phyloP scores from a whole-genome alignment of 2,113 vertebrate species.

The Leucopternis melanops region DNA sequence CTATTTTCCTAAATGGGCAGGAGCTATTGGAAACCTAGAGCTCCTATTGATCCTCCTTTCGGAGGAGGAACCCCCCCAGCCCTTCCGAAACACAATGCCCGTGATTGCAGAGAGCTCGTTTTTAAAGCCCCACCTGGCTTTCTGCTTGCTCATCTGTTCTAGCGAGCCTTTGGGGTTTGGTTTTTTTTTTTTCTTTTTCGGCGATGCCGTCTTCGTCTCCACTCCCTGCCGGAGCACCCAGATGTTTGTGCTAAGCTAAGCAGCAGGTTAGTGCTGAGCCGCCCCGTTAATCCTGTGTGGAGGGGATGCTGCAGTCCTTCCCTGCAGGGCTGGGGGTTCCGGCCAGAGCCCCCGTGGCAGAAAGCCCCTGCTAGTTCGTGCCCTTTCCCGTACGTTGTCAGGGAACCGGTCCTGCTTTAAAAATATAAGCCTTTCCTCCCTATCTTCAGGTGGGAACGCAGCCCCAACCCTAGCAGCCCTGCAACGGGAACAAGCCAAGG shows the following conservation, averaged over 20 bases:
- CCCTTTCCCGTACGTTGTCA: fast-evolving
- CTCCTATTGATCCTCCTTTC: neutral
- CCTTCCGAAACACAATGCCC: neutral
- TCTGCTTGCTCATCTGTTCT: neutral
- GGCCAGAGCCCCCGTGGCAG: fast-evolving
- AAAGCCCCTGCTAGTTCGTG: neutral
- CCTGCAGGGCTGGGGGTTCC: neutral
- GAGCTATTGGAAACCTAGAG: neutral
- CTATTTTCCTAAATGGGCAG: neutral
- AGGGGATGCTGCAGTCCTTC: neutral
- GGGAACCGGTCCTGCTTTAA: too few relatives aligned
- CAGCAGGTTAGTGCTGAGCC: neutral
- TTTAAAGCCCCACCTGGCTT: neutral
- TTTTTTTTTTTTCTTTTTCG: too few relatives aligned
- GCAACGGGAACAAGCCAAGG: fast-evolving
- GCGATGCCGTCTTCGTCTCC: neutral
- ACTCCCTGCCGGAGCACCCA: neutral
- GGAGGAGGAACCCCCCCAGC: neutral
- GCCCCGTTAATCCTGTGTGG: fast-evolving
- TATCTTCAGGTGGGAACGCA: fast-evolving
- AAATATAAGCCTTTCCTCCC: fast-evolving
- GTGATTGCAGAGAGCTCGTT: neutral
- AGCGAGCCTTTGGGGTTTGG: too few relatives aligned
- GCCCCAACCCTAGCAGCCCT: neutral
- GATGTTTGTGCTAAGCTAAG: neutral